phyloP scores from a whole-genome alignment of 2,797 vertebrate genomes.

The Podarcis lilfordi region DNA sequence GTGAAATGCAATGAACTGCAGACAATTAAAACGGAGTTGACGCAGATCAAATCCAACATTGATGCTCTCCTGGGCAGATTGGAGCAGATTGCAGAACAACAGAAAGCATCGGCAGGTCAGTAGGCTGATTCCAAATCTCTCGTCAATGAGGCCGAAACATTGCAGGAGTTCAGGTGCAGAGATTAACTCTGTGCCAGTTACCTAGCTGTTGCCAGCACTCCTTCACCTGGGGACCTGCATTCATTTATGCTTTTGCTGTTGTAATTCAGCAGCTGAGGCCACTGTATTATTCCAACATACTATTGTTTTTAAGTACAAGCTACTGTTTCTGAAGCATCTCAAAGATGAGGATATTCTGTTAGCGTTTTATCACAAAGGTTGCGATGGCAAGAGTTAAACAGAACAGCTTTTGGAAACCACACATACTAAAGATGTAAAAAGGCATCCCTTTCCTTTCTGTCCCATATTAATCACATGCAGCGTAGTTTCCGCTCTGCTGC shows the following conservation, averaged over 20 bases:
- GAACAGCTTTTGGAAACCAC: neutral
- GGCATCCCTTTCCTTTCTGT: no score
- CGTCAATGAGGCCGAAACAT: rapidly evolving
- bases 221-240: rapidly evolving
- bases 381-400: neutral
- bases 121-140: rapidly evolving
- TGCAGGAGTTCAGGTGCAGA: neutral
- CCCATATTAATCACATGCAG: no score
- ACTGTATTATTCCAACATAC: neutral
- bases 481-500: no score
- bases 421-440: no score
- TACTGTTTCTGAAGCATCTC: neutral
- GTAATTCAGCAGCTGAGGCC: neutral
- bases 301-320: neutral
- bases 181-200: neutral
- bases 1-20: slow-evolving; percentile 91
- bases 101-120: slow-evolving; percentile 85
- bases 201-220: neutral
- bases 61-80: slow-evolving; percentile 90
- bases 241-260: neutral
- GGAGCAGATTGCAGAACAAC: slow-evolving; percentile 92
- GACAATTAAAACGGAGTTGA: slow-evolving; percentile 91
- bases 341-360: neutral
- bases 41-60: slow-evolving; percentile 94
- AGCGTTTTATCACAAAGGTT: neutral